These are phyloP conservation scores for Bombus soroeensis DNA, from an alignment of 1,140 invertebrate genomes.

Conservation along the genomic window DNA sequence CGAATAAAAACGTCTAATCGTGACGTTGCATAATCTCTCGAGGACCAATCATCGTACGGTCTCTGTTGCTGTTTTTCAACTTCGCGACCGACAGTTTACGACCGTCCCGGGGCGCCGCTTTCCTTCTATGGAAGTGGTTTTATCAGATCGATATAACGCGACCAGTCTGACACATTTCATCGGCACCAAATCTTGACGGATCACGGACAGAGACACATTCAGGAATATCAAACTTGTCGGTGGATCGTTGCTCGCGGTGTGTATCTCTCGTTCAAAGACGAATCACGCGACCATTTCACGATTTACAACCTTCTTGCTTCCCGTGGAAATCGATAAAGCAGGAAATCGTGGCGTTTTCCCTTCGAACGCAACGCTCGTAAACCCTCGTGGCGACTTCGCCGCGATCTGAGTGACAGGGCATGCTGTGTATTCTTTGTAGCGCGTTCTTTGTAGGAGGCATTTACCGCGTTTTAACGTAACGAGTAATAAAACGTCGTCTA, in stretches of 20 bases:
- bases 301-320: not conserved
- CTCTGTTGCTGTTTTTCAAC: not conserved
- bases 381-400: constrained; percentile 13
- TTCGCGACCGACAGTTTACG: constrained; percentile 2
- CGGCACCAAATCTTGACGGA: not conserved
- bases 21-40: not conserved
- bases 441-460: constrained; percentile 38
- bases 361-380: constrained; percentile 1
- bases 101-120: not conserved
- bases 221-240: not conserved
- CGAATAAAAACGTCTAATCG: not conserved
- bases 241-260: constrained; percentile 5
- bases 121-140: not conserved
- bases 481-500: constrained; percentile 45
- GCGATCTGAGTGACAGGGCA: not conserved
- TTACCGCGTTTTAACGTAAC: constrained; percentile 45
- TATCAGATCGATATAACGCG: constrained; percentile 13
- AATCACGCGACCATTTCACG: not conserved
- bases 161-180: constrained; percentile 15
- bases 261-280: not conserved
- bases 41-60: not conserved
- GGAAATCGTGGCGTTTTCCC: not conserved
- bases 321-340: not conserved
- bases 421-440: constrained; percentile 15
- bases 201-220: no score